A percentile compares a stretch with the other conserved stretches of the same genome.
phyloP scores from a whole-genome alignment of 1,140 invertebrate species.

The Artemia franciscana region DNA sequence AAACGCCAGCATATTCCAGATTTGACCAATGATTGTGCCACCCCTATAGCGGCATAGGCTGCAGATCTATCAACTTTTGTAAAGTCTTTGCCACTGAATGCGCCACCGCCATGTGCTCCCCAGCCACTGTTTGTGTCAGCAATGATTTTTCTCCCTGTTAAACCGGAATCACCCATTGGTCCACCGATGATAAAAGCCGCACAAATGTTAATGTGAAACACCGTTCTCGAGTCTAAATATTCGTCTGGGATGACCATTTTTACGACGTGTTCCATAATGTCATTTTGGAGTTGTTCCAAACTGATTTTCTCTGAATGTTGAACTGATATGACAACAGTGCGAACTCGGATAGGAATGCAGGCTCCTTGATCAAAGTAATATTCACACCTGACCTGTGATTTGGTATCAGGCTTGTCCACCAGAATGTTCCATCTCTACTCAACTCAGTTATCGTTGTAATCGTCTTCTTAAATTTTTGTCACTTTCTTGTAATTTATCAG shows the following conservation, averaged over 20 bases:
- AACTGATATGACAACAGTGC: slow-evolving; percentile 87
- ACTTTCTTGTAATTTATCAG: no score
- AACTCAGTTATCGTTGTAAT: no score
- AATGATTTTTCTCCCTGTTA: slow-evolving; percentile 91
- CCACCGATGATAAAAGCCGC: slow-evolving; percentile 87
- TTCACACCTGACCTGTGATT: slow-evolving; percentile 78
- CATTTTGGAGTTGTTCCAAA: slow-evolving; percentile 55
- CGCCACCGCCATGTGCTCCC: slow-evolving; percentile 91
- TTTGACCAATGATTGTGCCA: slow-evolving; percentile 78
- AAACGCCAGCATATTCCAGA: slow-evolving; percentile 67
- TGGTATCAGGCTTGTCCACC: slow-evolving; percentile 96
- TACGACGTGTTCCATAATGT: slow-evolving; percentile 77
- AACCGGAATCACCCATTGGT: slow-evolving; percentile 82
- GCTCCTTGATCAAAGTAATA: slow-evolving; percentile 63
- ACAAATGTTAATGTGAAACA: slow-evolving; percentile 91
- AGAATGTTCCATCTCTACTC: slow-evolving; percentile 60
- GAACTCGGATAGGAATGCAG: slow-evolving; percentile 73
- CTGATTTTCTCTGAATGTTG: slow-evolving; percentile 86
- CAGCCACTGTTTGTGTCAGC: slow-evolving; percentile 97
- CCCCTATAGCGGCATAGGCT: slow-evolving; percentile 89
- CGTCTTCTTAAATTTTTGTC: no score
- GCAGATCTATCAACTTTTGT: slow-evolving; percentile 91
- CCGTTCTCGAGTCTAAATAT: slow-evolving; percentile 74
- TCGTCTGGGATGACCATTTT: slow-evolving; percentile 72
- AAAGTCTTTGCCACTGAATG: slow-evolving; percentile 89